Percentiles rank a stretch among this genome's conserved stretches.
These are phyloP conservation scores for Lethocerus indicus DNA, from an alignment of 1,140 invertebrate species.

Conservation along the genomic window DNA sequence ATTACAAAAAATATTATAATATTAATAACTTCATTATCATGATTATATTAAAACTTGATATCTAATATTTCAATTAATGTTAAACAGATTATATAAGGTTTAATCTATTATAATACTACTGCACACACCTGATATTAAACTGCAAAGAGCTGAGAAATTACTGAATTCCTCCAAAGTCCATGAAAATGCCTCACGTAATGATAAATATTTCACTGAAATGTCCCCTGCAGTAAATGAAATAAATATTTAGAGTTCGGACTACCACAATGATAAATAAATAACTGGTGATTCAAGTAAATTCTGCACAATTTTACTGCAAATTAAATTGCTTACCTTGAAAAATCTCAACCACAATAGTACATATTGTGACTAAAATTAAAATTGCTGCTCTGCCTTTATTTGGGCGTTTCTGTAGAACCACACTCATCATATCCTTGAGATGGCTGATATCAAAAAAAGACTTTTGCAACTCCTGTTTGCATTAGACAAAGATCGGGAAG, in stretches of 20 bases:
- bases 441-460: not conserved
- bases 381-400: not conserved
- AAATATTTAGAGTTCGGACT: too few relatives aligned
- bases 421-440: not conserved
- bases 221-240: conserved; percentile 51
- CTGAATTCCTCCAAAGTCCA: conserved; percentile 71
- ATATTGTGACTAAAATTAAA: not conserved
- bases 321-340: conserved; percentile 7
- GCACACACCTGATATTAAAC: not conserved
- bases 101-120: conserved; percentile 27
- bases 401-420: not conserved
- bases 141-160: not conserved
- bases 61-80: conserved; percentile 25
- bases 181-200: conserved; percentile 45
- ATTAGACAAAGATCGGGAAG: not conserved
- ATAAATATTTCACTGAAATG: conserved; percentile 60
- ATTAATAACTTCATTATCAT: conserved; percentile 20
- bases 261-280: too few relatives aligned
- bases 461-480: not conserved
- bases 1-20: conserved; percentile 5
- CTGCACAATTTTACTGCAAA: too few relatives aligned
- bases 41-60: conserved; percentile 18
- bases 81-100: conserved; percentile 52
- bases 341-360: not conserved
- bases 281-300: too few relatives aligned